These are phyloP conservation scores for Olivierus martensii DNA, from an alignment of 1,140 invertebrate species.

Conservation along the genomic window DNA sequence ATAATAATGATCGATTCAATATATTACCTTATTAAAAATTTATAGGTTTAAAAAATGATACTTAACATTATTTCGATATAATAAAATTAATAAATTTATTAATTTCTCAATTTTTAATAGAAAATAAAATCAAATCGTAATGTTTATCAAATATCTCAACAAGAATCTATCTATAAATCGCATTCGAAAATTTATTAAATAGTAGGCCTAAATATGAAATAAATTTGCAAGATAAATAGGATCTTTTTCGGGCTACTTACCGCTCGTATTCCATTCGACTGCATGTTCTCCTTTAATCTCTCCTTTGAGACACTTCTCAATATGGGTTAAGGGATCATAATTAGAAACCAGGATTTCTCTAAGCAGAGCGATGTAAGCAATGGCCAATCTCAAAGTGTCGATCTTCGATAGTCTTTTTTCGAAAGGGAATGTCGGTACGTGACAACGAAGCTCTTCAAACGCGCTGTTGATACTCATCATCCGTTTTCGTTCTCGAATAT, in stretches of 20 bases:
- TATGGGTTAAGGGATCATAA: slow-evolving; percentile 74
- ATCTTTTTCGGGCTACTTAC: slow-evolving; percentile 48
- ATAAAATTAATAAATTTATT: too few relatives aligned
- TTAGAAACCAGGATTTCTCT: slow-evolving; percentile 78
- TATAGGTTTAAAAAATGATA: too few relatives aligned
- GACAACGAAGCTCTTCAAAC: slow-evolving; percentile 71
- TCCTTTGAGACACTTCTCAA: slow-evolving; percentile 77
- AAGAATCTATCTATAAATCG: too few relatives aligned
- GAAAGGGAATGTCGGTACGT: slow-evolving; percentile 88
- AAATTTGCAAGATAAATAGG: too few relatives aligned
- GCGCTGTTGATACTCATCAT: slow-evolving; percentile 96
- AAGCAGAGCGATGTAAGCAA: slow-evolving; percentile 86
- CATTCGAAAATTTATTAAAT: too few relatives aligned
- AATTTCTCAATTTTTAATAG: too few relatives aligned
- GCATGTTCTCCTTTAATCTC: slow-evolving; percentile 66
- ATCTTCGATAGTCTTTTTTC: slow-evolving; percentile 87
- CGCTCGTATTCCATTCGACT: slow-evolving; percentile 90
- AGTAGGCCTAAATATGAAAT: too few relatives aligned
- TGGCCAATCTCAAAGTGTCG: slow-evolving; percentile 83
- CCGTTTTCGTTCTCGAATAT: slow-evolving; percentile 72
- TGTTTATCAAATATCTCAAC: too few relatives aligned
- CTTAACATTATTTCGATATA: too few relatives aligned
- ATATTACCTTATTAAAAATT: too few relatives aligned
- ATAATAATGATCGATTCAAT: too few relatives aligned
- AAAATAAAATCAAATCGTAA: too few relatives aligned